Conservation (phyloP, 2,888 invertebrate species). For the Amblyteles armatorius region DNA sequence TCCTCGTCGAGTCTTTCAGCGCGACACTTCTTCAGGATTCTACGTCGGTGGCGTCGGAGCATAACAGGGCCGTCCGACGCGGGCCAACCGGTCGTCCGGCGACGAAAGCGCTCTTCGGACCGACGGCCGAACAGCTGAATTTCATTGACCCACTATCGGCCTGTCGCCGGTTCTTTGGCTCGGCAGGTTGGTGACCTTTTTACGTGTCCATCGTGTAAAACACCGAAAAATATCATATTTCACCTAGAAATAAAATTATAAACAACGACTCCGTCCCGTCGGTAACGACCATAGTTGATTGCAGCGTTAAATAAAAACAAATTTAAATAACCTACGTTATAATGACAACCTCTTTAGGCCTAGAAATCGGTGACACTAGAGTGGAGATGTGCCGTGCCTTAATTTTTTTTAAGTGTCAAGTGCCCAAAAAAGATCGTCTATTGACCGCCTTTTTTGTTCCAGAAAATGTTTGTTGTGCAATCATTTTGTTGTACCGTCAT, state of each 20-base stretch:
- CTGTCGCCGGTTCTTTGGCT: slow-evolving; percentile 62
- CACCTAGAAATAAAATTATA: not conserved
- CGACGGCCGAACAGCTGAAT: slow-evolving; percentile 78
- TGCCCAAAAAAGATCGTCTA: no score
- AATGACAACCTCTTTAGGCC: not conserved
- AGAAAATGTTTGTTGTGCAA: no score
- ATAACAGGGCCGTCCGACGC: slow-evolving; percentile 67
- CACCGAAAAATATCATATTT: slow-evolving; percentile 45
- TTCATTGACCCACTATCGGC: slow-evolving; percentile 82
- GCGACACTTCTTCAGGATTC: slow-evolving; percentile 59
- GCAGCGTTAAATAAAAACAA: not conserved
- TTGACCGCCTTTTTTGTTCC: no score
- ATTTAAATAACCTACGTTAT: not conserved
- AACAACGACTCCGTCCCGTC: no score
- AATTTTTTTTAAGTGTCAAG: no score
- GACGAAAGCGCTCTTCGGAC: slow-evolving; percentile 42
- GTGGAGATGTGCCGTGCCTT: no score
- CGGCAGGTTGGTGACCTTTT: slow-evolving; percentile 77
- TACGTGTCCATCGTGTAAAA: slow-evolving; percentile 69
- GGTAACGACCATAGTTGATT: no score
- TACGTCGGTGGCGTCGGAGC: slow-evolving; percentile 62
- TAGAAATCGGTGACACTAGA: not conserved
- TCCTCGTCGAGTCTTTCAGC: slow-evolving; percentile 29
- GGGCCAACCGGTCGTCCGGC: slow-evolving; percentile 72
- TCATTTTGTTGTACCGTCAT: no score